Evolutionary conservation across 2,888 invertebrate species (phyloP).

Genomic region (Agriopis aurantiaria): DNA sequence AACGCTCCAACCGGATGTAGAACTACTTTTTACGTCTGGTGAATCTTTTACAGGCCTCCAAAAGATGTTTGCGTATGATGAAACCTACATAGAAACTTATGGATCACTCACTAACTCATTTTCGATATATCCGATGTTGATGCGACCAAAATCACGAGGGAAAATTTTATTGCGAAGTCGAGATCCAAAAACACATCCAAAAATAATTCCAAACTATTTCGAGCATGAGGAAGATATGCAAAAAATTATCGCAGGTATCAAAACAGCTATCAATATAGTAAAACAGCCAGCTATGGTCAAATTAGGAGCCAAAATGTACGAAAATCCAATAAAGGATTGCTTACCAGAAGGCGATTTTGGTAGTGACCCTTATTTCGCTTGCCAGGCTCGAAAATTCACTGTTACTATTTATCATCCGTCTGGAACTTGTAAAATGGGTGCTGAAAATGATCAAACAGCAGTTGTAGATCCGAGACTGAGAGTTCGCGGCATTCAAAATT

Average conservation of each 20-base stretch:
- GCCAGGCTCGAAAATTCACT: conserved; percentile 69
- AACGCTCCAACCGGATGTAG: conserved; percentile 7
- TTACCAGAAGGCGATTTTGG: conserved; percentile 75
- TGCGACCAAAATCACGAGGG: conserved; percentile 90
- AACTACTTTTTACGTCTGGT: neutral
- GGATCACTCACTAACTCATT: neutral
- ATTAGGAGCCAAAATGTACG: neutral
- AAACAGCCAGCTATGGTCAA: conserved; percentile 3
- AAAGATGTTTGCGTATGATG: neutral
- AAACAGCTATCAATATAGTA: conserved; percentile 65
- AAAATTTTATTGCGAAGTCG: conserved; percentile 88
- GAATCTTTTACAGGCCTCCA: neutral
- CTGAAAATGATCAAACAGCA: conserved; percentile 81
- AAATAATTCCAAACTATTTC: conserved; percentile 93
- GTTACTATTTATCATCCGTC: conserved; percentile 90
- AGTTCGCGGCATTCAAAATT: conserved; percentile 81
- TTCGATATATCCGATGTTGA: conserved; percentile 1
- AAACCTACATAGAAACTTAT: neutral
- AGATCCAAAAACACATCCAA: conserved; percentile 90
- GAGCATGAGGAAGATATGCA: conserved; percentile 86
- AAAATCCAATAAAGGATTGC: neutral
- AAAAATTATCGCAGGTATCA: conserved; percentile 88
- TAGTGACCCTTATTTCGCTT: conserved; percentile 89
- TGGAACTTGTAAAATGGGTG: conserved; percentile 89
- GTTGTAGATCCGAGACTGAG: conserved; percentile 88